Conservation (phyloP, 2,113 vertebrate species). For the Theropithecus gelada region DNA sequence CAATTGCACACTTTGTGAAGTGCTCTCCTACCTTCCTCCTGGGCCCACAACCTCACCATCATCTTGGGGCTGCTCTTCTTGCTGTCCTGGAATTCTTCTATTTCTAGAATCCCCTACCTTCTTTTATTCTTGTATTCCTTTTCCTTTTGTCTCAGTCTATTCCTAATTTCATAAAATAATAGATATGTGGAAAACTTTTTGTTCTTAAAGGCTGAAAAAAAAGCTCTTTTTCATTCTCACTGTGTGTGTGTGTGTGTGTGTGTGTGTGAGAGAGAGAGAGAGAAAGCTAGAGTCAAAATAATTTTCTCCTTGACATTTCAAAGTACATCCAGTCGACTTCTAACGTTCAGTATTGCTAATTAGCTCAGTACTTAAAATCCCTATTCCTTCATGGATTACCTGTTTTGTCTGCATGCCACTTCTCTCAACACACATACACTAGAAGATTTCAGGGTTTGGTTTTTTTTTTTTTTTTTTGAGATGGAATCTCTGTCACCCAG, state of each 20-base stretch:
- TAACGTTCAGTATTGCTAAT: background rate
- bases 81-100: background rate
- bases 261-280: background rate
- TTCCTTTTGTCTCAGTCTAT: background rate
- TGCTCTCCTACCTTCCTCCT: background rate
- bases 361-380: background rate
- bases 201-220: background rate
- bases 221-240: background rate
- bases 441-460: background rate
- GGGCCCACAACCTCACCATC: background rate
- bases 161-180: background rate
- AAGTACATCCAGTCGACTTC: background rate
- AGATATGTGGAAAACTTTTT: background rate
- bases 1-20: background rate
- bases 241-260: background rate
- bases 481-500: too few relatives aligned
- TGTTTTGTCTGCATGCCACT: background rate
- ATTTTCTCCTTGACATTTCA: constrained; percentile 21
- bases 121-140: background rate
- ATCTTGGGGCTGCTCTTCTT: background rate
- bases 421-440: background rate
- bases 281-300: background rate
- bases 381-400: background rate
- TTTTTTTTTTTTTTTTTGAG: background rate
- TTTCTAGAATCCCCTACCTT: background rate